These are phyloP conservation scores for Atlantisia rogersi DNA, from an alignment of 2,113 vertebrate genomes.

Conservation along the genomic window DNA sequence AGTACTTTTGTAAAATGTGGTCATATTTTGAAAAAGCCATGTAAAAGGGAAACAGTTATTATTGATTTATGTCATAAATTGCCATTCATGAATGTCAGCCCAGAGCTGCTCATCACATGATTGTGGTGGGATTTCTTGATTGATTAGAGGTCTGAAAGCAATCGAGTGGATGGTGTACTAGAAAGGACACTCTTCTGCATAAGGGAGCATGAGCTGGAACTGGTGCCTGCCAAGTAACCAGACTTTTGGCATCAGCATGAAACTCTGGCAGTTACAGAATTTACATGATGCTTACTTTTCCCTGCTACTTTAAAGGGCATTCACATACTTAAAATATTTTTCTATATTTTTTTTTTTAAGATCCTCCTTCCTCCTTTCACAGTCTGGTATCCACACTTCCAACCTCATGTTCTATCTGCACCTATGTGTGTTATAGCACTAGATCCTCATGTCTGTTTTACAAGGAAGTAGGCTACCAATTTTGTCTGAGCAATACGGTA, in stretches of 20 bases:
- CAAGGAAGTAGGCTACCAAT: conserved; percentile 44
- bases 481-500: conserved; percentile 66
- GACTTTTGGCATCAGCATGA: neutral
- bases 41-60: neutral
- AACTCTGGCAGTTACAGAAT: neutral
- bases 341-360: too few relatives aligned
- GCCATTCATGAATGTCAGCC: neutral
- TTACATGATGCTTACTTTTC: neutral
- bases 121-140: neutral
- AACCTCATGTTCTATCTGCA: neutral
- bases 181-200: neutral
- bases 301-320: neutral
- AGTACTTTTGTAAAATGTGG: neutral
- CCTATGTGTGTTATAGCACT: neutral
- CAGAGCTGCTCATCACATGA: neutral
- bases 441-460: conserved; percentile 22
- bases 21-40: neutral
- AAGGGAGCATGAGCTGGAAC: neutral
- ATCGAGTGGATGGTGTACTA: neutral
- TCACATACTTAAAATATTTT: too few relatives aligned
- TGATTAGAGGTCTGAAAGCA: neutral
- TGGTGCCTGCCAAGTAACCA: neutral
- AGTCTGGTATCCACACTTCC: neutral
- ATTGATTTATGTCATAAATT: neutral
- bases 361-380: neutral